These are phyloP conservation scores for Halcyon smyrnensis DNA, from an alignment of 2,797 vertebrate genomes.

Conservation along the genomic window DNA sequence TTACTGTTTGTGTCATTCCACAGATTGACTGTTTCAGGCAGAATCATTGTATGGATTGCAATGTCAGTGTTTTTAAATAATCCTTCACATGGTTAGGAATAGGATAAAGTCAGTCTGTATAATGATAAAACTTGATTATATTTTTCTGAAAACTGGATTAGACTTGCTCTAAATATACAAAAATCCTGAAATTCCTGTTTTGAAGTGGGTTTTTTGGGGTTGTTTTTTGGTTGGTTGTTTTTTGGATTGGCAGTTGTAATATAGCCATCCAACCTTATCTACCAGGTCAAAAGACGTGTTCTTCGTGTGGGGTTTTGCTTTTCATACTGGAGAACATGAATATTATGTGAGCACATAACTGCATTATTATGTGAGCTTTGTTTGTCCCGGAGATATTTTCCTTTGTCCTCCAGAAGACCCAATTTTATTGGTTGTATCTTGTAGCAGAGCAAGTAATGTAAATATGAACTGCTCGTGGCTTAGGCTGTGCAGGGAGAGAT, in stretches of 20 bases:
- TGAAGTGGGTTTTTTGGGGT: background rate
- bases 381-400: background rate
- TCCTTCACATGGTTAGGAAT: conserved; percentile 27
- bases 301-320: background rate
- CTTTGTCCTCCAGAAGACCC: background rate
- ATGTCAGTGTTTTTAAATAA: conserved; percentile 54
- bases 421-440: background rate
- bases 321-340: background rate
- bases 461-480: background rate
- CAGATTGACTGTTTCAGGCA: conserved; percentile 38
- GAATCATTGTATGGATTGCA: conserved; percentile 37
- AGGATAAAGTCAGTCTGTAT: conserved; percentile 33
- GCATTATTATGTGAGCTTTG: background rate
- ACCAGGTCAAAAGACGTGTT: background rate
- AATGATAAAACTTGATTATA: conserved; percentile 58
- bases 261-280: background rate
- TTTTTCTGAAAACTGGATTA: conserved; percentile 42
- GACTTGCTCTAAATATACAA: conserved; percentile 49
- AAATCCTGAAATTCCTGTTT: conserved; percentile 51
- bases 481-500: background rate
- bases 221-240: too few species aligned
- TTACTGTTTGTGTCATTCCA: conserved; percentile 27
- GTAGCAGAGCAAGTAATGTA: background rate
- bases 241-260: background rate
- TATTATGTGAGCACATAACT: background rate